A percentile compares a stretch with the other conserved stretches of the same genome.
Conservation (phyloP, 2,888 invertebrate species). For the Hipparchia sbordonii region DNA sequence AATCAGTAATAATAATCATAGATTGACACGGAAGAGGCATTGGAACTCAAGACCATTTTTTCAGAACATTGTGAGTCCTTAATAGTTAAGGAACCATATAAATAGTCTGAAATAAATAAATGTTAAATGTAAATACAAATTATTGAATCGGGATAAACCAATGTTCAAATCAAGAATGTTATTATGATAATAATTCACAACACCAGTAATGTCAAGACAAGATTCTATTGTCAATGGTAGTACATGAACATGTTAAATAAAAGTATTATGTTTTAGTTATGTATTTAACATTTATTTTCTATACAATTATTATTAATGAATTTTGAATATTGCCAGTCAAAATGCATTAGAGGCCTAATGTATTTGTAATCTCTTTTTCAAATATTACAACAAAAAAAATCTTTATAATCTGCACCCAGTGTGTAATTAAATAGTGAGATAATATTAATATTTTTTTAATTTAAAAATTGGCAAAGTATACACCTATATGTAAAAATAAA, state of each 20-base stretch:
- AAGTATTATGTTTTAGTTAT: conserved; percentile 46
- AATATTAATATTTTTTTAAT: conserved; percentile 52
- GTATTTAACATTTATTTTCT: conserved; percentile 34
- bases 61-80: too few species aligned
- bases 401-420: conserved; percentile 46
- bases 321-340: conserved; percentile 26
- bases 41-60: too few species aligned
- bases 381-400: conserved; percentile 13
- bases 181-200: too few species aligned
- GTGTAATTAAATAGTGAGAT: conserved; percentile 50
- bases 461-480: conserved; percentile 46
- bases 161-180: background rate
- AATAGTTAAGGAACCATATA: background rate
- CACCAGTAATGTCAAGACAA: conserved; percentile 30
- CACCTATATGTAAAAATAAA: background rate
- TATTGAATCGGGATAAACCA: background rate
- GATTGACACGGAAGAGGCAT: too few species aligned
- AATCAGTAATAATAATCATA: too few species aligned
- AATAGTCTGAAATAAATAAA: too few species aligned
- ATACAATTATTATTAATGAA: conserved; percentile 13
- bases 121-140: background rate
- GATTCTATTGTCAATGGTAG: conserved; percentile 39
- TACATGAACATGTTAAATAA: conserved; percentile 40
- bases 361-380: conserved; percentile 28
- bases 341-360: conserved; percentile 34